Evolutionary conservation across 2,888 invertebrate genomes (phyloP), one percentile per base, ranked within the genome.

Genomic region (Yponomeuta malinellus): DNA sequence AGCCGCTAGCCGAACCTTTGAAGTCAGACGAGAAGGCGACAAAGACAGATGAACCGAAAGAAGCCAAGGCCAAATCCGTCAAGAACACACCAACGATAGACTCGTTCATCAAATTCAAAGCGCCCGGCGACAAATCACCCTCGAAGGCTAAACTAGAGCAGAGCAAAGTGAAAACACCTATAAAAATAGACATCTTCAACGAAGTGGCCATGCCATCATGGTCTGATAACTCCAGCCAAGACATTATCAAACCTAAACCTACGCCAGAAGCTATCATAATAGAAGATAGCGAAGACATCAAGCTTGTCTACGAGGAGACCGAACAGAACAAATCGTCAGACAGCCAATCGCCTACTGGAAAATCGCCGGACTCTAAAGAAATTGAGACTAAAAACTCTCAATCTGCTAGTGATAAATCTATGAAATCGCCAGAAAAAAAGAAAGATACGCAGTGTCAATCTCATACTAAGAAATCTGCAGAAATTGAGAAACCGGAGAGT

Each of bases 221-320:
- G 93, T 90, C 90, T 0, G 91, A 93, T 63, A 91, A 91, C 74
- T 89, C 90, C n/a, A 89, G 77, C 75, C 88, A 76, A 67, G 91
- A 89, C 8, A 81, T 89, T 2, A 83, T 88, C 1, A 84, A 84
- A 66, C 83, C 83, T 0, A 83, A 81, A 69, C 77, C 76, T 2
- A 76, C 73, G 0, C 76, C 78, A 67, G 75, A 77, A 71, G 48
- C 80, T 10, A 78, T 80, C 72, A 76, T 79, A 2, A 81, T 76
- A 48, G 92, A 93, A 73, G 92, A 92, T 71, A 91, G 94, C 10
- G 93, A 93, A 78, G 94, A 94, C 76, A 93, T 95, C 37, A 92
- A 93, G 75, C 81, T 95, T 52, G 89, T 94, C 9, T 94, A 93
- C 70, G 94, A 93, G 71, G 95, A 94, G 63, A 93, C 93, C 0